A percentile compares a stretch with the other conserved stretches of the same genome.
Conservation (phyloP, 2,113 vertebrate genomes). For the Sceloporus undulatus region DNA sequence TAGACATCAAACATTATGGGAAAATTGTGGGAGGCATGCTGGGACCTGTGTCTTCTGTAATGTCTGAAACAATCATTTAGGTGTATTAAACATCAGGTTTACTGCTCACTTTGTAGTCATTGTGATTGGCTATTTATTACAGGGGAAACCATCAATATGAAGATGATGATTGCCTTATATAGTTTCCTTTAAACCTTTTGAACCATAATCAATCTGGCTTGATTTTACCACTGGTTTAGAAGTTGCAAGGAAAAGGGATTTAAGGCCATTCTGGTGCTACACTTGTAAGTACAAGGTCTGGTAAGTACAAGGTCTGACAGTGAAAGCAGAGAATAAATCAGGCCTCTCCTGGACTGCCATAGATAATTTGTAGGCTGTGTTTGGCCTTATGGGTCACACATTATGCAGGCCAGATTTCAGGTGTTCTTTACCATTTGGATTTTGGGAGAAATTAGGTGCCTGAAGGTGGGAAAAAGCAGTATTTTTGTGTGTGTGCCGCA, state of each 20-base stretch:
- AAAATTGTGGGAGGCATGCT: background rate
- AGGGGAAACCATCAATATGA: background rate
- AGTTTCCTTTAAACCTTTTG: background rate
- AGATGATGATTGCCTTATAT: background rate
- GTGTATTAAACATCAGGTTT: background rate
- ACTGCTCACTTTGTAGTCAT: background rate
- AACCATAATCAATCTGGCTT: background rate
- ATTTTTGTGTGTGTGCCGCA: conserved; percentile 18
- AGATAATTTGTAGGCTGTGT: background rate
- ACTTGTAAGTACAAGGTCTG: background rate
- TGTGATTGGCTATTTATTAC: background rate
- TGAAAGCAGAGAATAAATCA: background rate
- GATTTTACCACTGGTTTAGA: background rate
- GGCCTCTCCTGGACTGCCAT: background rate
- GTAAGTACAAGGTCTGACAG: background rate
- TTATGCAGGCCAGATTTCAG: background rate
- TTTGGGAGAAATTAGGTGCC: conserved; percentile 9
- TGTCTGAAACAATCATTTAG: background rate
- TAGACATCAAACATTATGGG: background rate
- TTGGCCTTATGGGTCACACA: background rate
- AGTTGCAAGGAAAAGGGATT: background rate
- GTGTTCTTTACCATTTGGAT: background rate
- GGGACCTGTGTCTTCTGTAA: background rate
- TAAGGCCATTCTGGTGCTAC: background rate
- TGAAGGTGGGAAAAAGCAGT: conserved; percentile 10